These are phyloP conservation scores for Chymomyza caudatula DNA, from an alignment of 2,888 invertebrate species.

Conservation along the genomic window DNA sequence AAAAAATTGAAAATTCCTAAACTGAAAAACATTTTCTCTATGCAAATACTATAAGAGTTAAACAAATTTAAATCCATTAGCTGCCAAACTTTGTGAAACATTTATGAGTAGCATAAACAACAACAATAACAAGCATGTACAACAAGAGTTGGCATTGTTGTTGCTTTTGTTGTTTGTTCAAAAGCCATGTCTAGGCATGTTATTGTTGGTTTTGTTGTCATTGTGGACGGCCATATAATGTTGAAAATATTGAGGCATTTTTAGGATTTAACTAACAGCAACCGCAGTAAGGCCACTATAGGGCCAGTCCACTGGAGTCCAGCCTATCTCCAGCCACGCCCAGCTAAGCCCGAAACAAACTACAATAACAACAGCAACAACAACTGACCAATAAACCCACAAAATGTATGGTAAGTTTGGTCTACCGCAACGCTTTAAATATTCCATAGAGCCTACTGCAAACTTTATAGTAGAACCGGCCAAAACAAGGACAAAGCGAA, in stretches of 20 bases:
- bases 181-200: conserved; percentile 5
- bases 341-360: conserved; percentile 4
- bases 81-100: conserved; percentile 49
- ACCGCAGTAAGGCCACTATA: background rate
- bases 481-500: conserved; percentile 9
- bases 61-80: conserved; percentile 67
- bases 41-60: background rate
- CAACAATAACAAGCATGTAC: conserved; percentile 13
- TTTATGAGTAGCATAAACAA: conserved; percentile 37
- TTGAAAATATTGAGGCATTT: conserved; percentile 58
- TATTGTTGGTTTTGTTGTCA: conserved; percentile 21
- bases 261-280: conserved; percentile 63
- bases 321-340: no score
- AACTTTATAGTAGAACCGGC: conserved; percentile 27
- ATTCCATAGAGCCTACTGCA: conserved; percentile 31
- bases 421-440: conserved; percentile 39
- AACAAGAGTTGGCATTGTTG: background rate
- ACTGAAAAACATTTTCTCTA: background rate
- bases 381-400: conserved; percentile 50
- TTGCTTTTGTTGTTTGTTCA: background rate
- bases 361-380: conserved; percentile 20
- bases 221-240: conserved; percentile 28
- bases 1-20: background rate
- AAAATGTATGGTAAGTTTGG: conserved; percentile 18
- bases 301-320: conserved; percentile 13